Evolutionary conservation across 2,113 vertebrate genomes (phyloP), one percentile per base, ranked within the genome.

Genomic region (Corythoichthys haematopterus): DNA sequence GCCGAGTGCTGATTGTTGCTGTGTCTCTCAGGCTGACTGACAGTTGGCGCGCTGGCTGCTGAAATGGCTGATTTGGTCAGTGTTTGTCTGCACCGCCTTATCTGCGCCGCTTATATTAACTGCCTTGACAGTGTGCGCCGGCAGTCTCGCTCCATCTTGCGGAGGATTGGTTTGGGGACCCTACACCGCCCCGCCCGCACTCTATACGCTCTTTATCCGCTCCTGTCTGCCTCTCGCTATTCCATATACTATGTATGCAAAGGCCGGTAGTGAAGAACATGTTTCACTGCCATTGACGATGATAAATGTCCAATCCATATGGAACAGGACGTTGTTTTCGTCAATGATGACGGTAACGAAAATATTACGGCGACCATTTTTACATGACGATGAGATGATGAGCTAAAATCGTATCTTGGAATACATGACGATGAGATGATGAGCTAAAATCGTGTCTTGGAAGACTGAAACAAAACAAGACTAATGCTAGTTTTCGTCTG

Each of bases 41-140:
- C 91, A 90, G 91, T 76, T 85, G 36, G 76, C 85, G 84, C 88
- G 86, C 33, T 80, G 77, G 87, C 87, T 75, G 80, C 87, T 87
- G 88, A 90, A 91, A 91, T 81, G 89, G 85, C 90, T 90, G 91
- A 91, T 91, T 90, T 88, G 89, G 91, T 92, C 90, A 91, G 82
- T 92, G 91, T 92, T 91, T 92, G 90, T 92, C 89, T 91, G 90
- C 74, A 81, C 75, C 76, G 82, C 86, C 90, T 91, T 92, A 92
- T 92, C 91, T 90, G 84, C 88, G 85, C 84, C 81, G 87, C 89
- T 91, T 91, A 91, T 90, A 91, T 92, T 91, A 92, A 91, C 89
- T 91, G 88, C 87, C 87, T 88, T 91, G 87, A 90, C 90, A 90
- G 87, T 89, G 80, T 88, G 88, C 86, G 88, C 80, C 87, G 87